Percentiles rank a stretch among this genome's conserved stretches.
phyloP scores from a whole-genome alignment of 1,140 invertebrate genomes.

The Tetranychus urticae region DNA sequence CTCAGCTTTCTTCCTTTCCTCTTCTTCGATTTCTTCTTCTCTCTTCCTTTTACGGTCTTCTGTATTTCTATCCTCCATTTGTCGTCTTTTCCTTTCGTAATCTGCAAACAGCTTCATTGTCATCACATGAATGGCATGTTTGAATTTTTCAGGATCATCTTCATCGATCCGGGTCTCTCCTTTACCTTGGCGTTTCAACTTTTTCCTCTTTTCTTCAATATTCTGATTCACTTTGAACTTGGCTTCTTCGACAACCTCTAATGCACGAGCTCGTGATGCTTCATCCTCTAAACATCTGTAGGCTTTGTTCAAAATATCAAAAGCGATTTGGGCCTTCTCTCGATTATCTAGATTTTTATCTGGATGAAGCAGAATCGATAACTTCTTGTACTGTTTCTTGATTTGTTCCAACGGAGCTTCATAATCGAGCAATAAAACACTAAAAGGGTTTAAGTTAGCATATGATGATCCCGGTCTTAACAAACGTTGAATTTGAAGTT shows the following conservation, averaged over 20 bases:
- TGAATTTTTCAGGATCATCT: slow-evolving; percentile 75
- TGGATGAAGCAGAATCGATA: slow-evolving; percentile 94
- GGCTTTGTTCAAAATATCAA: slow-evolving; percentile 67
- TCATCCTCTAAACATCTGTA: slow-evolving; percentile 92
- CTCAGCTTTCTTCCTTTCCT: slow-evolving; percentile 61
- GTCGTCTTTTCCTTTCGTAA: slow-evolving; percentile 57
- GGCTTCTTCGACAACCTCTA: slow-evolving; percentile 92
- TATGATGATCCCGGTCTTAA: slow-evolving; percentile 79
- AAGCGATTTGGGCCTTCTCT: slow-evolving; percentile 64
- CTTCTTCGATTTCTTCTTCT: slow-evolving; percentile 74
- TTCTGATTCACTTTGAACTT: slow-evolving; percentile 28
- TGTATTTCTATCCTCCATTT: slow-evolving; percentile 60
- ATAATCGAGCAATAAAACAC: slow-evolving; percentile 52
- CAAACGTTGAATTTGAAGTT: slow-evolving; percentile 80
- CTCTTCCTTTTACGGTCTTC: slow-evolving; percentile 80
- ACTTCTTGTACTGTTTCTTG: slow-evolving; percentile 83
- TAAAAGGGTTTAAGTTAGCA: slow-evolving; percentile 86
- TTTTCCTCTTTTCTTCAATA: slow-evolving; percentile 84
- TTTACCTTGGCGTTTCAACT: slow-evolving; percentile 70
- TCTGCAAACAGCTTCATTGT: slow-evolving; percentile 98
- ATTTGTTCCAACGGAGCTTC: slow-evolving; percentile 65
- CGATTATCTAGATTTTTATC: slow-evolving; percentile 91
- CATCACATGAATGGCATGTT: slow-evolving; percentile 83
- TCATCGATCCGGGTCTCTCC: slow-evolving; percentile 53
- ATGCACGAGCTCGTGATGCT: slow-evolving; percentile 69